Percentiles rank a stretch among this genome's conserved stretches.
phyloP scores from a whole-genome alignment of 2,797 vertebrate species.

The Smutsia temminckii region DNA sequence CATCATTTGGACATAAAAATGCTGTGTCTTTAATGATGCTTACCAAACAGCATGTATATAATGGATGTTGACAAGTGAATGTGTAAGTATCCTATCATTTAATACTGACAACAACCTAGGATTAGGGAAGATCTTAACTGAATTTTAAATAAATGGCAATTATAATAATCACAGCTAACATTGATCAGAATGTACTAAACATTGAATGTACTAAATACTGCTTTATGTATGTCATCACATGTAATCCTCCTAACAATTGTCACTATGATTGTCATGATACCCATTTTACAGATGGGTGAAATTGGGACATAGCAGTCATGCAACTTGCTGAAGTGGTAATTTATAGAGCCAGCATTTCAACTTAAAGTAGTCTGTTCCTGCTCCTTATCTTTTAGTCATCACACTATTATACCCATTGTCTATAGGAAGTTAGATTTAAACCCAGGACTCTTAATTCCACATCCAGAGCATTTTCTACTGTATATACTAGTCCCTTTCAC shows the following conservation, averaged over 20 bases:
- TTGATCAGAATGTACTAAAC: background rate
- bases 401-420: background rate
- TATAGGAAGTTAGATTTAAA: background rate
- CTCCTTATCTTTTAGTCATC: background rate
- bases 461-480: constrained; percentile 4
- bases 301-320: background rate
- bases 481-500: background rate
- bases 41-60: background rate
- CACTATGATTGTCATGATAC: background rate
- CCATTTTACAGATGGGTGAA: background rate
- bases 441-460: background rate
- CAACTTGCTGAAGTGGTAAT: background rate
- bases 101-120: background rate
- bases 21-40: background rate
- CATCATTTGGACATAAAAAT: background rate
- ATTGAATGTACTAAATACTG: background rate
- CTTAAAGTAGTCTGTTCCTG: background rate
- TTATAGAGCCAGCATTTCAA: background rate
- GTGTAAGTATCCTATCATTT: background rate
- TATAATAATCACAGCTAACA: background rate
- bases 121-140: background rate
- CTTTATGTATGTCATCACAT: background rate
- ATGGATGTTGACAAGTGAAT: background rate
- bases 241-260: background rate
- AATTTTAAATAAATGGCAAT: background rate